These are phyloP conservation scores for Bellardia pandia DNA, from an alignment of 2,888 invertebrate genomes.

Conservation along the genomic window DNA sequence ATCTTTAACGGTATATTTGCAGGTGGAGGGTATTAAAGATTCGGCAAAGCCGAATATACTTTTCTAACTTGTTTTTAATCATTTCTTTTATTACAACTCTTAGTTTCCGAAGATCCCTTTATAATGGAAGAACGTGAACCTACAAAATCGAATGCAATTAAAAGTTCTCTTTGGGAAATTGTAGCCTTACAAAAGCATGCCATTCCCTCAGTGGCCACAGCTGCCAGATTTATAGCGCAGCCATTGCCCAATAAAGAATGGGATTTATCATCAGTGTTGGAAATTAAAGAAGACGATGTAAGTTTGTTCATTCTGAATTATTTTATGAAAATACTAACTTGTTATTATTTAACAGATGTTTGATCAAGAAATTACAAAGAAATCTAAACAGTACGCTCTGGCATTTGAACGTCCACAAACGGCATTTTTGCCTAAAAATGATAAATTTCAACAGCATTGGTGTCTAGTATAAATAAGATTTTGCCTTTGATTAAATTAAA, in stretches of 20 bases:
- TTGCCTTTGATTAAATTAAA: neutral
- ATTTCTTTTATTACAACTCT: neutral
- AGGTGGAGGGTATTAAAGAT: too few species aligned
- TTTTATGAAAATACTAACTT: neutral
- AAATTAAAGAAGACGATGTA: conserved; percentile 87
- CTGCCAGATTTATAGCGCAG: conserved; percentile 89
- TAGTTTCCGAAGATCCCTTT: conserved; percentile 89
- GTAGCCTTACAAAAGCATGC: conserved; percentile 90
- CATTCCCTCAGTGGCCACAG: conserved; percentile 89
- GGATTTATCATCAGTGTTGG: conserved; percentile 88
- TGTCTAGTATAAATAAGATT: conserved; percentile 80
- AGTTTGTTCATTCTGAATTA: conserved; percentile 74
- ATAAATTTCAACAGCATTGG: conserved; percentile 89
- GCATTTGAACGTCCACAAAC: conserved; percentile 90
- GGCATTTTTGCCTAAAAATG: conserved; percentile 86
- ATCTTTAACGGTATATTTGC: too few species aligned
- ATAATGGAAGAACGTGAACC: conserved; percentile 93
- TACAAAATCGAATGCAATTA: conserved; percentile 90
- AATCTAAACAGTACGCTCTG: conserved; percentile 90
- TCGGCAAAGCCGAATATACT: too few species aligned
- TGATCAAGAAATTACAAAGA: conserved; percentile 90
- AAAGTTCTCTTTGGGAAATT: conserved; percentile 97
- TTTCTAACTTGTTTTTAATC: too few species aligned
- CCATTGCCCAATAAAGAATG: conserved; percentile 88
- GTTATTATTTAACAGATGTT: conserved; percentile 86